These are phyloP conservation scores for Pemphredon lugubris DNA, from an alignment of 2,888 invertebrate genomes.

Conservation along the genomic window DNA sequence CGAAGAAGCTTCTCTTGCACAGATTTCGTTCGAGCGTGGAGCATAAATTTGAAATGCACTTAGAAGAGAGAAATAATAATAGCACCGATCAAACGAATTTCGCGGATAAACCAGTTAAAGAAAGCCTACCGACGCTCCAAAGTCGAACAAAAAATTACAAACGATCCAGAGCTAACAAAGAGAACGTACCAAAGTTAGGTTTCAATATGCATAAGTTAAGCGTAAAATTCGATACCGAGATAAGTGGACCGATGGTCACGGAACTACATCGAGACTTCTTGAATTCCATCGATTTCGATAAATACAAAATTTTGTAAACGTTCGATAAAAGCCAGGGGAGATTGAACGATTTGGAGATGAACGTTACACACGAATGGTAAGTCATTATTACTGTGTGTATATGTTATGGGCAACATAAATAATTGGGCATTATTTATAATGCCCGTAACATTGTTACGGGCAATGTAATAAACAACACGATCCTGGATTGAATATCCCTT, in stretches of 20 bases:
- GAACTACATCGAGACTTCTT: constrained; percentile 34
- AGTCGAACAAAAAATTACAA: background rate
- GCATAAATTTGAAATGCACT: background rate
- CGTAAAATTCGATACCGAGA: constrained; percentile 5
- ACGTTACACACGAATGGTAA: no score
- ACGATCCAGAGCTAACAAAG: background rate
- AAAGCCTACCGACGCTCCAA: background rate
- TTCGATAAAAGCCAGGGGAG: background rate
- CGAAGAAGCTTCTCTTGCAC: constrained; percentile 39
- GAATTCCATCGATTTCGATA: constrained; percentile 29
- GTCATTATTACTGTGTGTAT: no score
- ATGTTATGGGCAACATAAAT: no score
- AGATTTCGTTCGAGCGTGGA: constrained; percentile 20
- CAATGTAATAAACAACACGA: no score
- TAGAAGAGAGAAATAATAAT: constrained; percentile 22
- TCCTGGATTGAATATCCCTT: no score
- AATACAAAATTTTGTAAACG: constrained; percentile 25
- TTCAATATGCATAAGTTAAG: constrained; percentile 15
- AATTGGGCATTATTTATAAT: no score
- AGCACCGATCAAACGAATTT: background rate
- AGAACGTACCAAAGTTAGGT: constrained; percentile 9
- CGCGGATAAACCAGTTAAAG: background rate
- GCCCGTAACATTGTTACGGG: no score
- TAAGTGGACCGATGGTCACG: constrained; percentile 2
- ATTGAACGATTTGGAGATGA: no score